Percentiles rank a stretch among this genome's conserved stretches.
phyloP scores from a whole-genome alignment of 2,888 invertebrate genomes.

The Anorthoa munda region DNA sequence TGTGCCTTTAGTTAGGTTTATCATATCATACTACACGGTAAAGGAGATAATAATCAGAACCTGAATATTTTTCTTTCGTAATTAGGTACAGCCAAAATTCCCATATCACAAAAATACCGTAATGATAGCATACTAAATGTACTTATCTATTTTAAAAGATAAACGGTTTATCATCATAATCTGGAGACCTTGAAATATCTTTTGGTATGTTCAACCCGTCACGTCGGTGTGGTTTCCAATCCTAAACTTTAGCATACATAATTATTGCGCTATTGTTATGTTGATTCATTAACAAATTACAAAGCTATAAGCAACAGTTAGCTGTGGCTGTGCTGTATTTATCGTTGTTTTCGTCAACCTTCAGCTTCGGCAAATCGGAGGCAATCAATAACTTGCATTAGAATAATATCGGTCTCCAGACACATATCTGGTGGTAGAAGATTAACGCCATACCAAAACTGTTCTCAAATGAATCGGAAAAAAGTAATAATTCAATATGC shows the following conservation, averaged over 20 bases:
- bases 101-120: slow-evolving; percentile 17
- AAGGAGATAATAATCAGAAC: slow-evolving; percentile 1
- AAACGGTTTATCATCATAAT: slow-evolving; percentile 31
- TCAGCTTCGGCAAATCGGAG: background rate
- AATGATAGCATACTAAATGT: slow-evolving; percentile 25
- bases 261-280: slow-evolving; percentile 5
- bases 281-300: background rate
- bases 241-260: background rate
- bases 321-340: background rate
- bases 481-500: background rate
- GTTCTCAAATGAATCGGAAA: background rate
- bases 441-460: background rate
- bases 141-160: slow-evolving; percentile 39
- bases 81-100: slow-evolving; percentile 27
- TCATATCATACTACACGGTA: background rate
- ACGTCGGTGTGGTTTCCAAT: slow-evolving; percentile 9
- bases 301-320: background rate
- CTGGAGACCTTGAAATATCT: slow-evolving; percentile 19
- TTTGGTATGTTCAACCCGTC: slow-evolving; percentile 2
- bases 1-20: background rate
- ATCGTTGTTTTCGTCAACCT: background rate
- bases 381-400: background rate
- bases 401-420: background rate
- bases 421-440: background rate
- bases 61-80: background rate